These are phyloP conservation scores for Anneissia japonica DNA, from an alignment of 35 echinoderm and acorn worm species.

Conservation along the genomic window DNA sequence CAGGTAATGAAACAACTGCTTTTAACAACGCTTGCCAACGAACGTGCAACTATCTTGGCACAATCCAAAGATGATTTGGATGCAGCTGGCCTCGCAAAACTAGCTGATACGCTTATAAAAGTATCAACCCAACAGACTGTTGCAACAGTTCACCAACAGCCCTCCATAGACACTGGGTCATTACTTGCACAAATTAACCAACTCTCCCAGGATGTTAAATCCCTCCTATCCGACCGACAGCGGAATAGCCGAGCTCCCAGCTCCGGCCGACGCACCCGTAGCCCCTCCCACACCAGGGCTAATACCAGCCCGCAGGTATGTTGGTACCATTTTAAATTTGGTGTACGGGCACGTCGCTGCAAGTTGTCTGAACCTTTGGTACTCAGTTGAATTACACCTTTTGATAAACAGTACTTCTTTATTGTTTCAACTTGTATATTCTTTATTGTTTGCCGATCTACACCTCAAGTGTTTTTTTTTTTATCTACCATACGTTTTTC, in stretches of 20 bases:
- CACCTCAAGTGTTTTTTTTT: no score
- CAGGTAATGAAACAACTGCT: constrained; percentile 25
- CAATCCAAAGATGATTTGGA: constrained; percentile 6
- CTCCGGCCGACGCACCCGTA: not conserved
- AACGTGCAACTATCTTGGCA: constrained; percentile 47
- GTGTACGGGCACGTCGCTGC: not conserved
- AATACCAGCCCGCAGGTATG: not conserved
- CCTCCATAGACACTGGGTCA: not conserved
- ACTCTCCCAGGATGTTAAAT: not conserved
- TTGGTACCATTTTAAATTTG: constrained; percentile 19
- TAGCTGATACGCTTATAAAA: constrained; percentile 1
- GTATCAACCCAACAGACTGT: not conserved
- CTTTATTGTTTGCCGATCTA: no score
- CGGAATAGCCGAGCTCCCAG: not conserved
- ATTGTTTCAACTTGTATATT: no score
- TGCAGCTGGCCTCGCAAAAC: not conserved
- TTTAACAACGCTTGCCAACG: constrained; percentile 28
- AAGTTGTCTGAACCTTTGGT: no score
- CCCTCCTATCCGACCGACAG: no score
- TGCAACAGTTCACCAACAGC: not conserved
- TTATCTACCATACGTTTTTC: no score
- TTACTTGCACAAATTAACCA: not conserved
- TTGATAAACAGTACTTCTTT: no score
- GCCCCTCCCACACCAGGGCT: not conserved
- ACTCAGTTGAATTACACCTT: no score